Base-by-base conservation (phyloP, 2,113 vertebrate species). In the Rutilus rutilus region DNA sequence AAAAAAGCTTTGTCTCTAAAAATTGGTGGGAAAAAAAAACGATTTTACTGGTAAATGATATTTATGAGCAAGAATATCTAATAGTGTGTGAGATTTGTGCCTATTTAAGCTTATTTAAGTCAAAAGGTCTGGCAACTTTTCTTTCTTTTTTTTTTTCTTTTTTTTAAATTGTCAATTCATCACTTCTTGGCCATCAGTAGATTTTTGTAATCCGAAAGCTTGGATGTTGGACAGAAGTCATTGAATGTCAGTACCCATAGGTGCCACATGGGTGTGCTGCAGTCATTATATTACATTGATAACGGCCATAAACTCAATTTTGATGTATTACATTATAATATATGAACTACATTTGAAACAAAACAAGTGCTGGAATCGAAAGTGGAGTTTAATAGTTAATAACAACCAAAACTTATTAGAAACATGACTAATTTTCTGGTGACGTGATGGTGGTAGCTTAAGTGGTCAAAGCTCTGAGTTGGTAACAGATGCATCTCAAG, bases 251-350 rank as follows among this genome's bases (percentile, higher is more conserved):
- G 77, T 85, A 81, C 84, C 67, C 23, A 84, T 73, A 81, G 67
- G 27, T 42, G 67, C 92, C 95, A 92, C 36, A 52, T 60, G 92
- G 89, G 86, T 89, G 89, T 90, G 86, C 87, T 75, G 79, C 81
- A 88, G 74, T 79, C 84, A 85, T 80, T n/a, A 59, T 30, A 57
- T 85, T 82, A 52, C 19, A 74, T 86, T 77, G 59, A 19, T 82
- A 71, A 59, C 50, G 27, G 57, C 23, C 45, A 73, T 73, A 77
- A 82, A 30, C 1, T 33, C 1, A 82, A 12, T 52, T 52, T 27
- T 57, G 42, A 85, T 59, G 30, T 59, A 78, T 76, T 64, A n/a
- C 39, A 78, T 64, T 45, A 27, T 54, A 27, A 80, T 12, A 71
- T 60, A 27, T 27, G 7, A 42, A 33, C n/a, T 54, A 85, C 39